Base-by-base conservation (phyloP, 2,888 invertebrate genomes). In the Peribatodes rhomboidaria region DNA sequence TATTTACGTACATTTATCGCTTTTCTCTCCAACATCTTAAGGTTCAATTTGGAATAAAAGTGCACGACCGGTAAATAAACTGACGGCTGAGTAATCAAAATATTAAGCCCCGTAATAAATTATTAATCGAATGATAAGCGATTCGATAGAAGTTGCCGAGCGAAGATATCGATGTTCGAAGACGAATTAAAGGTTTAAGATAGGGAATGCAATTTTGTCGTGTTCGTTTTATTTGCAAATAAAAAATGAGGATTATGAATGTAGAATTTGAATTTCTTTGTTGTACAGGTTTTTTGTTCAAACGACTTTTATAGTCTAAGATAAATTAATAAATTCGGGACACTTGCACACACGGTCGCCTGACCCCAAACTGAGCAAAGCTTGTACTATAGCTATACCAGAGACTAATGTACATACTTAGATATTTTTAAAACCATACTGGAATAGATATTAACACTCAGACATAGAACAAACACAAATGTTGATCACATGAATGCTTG, bases 91-190 rank as follows among this genome's bases (percentile, higher is more conserved):
- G 65, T 69, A 64, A 70, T 70, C 72, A 64, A 72, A 68, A 70
- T 67, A 68, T 65, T 61, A 61, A 70, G 59, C 67, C 64, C 41
- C 9, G 42, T 39, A 35, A 67, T 74, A 71, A 74, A 70, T 71
- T 68, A 68, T 61, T 46, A 56, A 46, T 41, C 49, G 33, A 47
- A 49, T 44, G 69, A 71, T 73, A 70, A 69, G 54, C 42, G 61
- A 49, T 65, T 59, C 56, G 50, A 65, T 61, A 31, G 56, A 64
- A 46, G 53, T 64, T 58, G 46, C 56, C 50, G 56, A 61, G 20
- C 0, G 9, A 62, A 39, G 49, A 31, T 59, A 58, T 39, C 54
- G 31, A 22, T 52, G 35, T 49, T 44, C 22, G 14, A 46, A 18
- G 39, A 39, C 18, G 42, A 42, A 41, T 49, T 35, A 55, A 41